Base-by-base conservation (phyloP, 2,888 invertebrate genomes). In the Tiphia femorata region DNA sequence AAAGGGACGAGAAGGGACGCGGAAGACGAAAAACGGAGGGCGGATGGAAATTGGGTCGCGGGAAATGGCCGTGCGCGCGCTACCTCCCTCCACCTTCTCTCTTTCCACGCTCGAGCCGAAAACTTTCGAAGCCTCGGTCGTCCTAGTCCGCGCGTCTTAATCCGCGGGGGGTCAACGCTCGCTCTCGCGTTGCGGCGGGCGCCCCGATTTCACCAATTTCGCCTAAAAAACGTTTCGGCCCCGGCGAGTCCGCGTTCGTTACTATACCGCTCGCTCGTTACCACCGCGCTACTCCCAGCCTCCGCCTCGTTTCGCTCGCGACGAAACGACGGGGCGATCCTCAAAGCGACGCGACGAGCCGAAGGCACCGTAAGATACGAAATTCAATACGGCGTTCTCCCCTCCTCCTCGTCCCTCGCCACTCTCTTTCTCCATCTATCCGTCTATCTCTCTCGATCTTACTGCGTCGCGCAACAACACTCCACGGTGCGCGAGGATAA, bases 181-280 rank as follows among this genome's bases (percentile, higher is more conserved):
- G 49, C 42, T 12, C 48, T 66, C 42, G n/a, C n/a, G n/a, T n/a
- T n/a, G n/a, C n/a, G n/a, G n/a, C n/a, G n/a, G n/a, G n/a, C n/a
- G 63, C 54, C 59, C 53, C 53, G 68, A 70, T 69, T 69, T 69
- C 68, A 67, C 71, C 58, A 57, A 57, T 67, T 70, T 60, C 67
- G 64, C 58, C 38, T 7, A 50, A 69, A 64, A n/a, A n/a, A n/a
- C n/a, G n/a, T n/a, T n/a, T n/a, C n/a, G n/a, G n/a, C n/a, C 35
- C 37, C 19, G 8, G 4, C 17, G 7, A 14, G 17, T 8, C 14
- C 33, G 33, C 12, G 20, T 40, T n/a, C n/a, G n/a, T n/a, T n/a
- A n/a, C n/a, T n/a, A n/a, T n/a, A n/a, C n/a, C n/a, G n/a, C n/a
- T n/a, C n/a, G n/a, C n/a, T n/a, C n/a, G n/a, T n/a, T n/a, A n/a